Conservation (phyloP, 2,797 vertebrate species). For the Cuniculus paca region DNA sequence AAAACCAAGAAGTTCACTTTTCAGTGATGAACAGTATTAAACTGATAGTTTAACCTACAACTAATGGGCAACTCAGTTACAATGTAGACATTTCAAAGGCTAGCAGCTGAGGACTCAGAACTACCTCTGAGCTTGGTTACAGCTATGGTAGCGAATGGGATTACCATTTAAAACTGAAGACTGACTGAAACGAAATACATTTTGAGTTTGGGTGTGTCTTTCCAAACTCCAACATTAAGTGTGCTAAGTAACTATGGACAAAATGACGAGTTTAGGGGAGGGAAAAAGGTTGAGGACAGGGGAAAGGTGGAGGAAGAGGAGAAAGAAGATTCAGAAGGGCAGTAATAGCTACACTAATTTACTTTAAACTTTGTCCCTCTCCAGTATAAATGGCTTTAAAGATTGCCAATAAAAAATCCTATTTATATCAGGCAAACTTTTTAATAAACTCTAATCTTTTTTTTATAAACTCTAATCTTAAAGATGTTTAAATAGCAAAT, state of each 20-base stretch:
- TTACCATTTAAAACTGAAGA: not conserved
- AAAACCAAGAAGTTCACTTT: constrained; percentile 32
- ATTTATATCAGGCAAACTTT: not conserved
- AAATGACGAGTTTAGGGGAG: not conserved
- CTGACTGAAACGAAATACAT: not conserved
- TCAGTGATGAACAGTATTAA: not conserved
- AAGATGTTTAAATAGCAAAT: constrained; percentile 57
- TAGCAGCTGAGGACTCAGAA: not conserved
- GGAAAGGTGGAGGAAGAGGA: not conserved
- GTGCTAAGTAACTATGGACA: not conserved
- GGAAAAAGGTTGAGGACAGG: not conserved
- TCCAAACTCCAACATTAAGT: constrained; percentile 12
- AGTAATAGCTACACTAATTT: not conserved
- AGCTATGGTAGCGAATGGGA: not conserved
- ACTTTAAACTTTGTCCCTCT: not conserved
- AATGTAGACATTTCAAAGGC: not conserved
- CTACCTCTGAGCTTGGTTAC: not conserved
- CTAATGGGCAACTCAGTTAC: not conserved
- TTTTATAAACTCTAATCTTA: not conserved
- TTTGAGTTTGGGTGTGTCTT: constrained; percentile 14
- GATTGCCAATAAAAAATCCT: constrained; percentile 2
- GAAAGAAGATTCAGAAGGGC: not conserved
- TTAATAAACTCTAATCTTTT: not conserved
- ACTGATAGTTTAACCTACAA: not conserved
- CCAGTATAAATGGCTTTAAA: constrained; percentile 37